Evolutionary conservation across 2,113 vertebrate genomes (phyloP).

Genomic region (Antechinus stuartii): DNA sequence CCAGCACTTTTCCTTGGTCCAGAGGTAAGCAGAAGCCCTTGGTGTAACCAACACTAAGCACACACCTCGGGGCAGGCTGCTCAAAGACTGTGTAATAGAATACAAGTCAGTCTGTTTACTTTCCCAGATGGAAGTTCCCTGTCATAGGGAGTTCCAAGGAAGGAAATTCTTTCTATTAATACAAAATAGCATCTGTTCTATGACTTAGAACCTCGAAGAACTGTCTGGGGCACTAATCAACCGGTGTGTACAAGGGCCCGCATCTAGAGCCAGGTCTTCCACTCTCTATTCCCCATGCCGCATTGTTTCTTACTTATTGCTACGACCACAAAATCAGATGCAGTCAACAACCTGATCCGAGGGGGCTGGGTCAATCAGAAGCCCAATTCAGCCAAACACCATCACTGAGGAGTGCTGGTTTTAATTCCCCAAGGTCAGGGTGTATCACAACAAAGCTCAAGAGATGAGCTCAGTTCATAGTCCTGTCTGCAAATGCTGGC

Average conservation of each 20-base stretch:
- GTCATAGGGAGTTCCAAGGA: background rate
- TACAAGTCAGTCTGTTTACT: constrained; percentile 1
- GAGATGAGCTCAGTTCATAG: constrained; percentile 9
- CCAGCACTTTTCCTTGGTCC: constrained; percentile 27
- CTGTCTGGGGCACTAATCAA: background rate
- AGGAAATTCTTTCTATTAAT: background rate
- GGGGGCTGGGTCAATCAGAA: background rate
- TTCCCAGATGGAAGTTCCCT: background rate
- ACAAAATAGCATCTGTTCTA: background rate
- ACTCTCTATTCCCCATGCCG: background rate
- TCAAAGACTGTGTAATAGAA: background rate
- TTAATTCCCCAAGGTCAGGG: background rate
- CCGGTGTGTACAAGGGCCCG: background rate
- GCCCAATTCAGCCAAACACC: background rate
- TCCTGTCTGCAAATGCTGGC: background rate
- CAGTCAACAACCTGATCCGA: background rate
- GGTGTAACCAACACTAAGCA: constrained; percentile 9
- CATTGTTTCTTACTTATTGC: background rate
- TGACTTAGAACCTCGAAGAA: background rate
- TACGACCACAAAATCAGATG: background rate
- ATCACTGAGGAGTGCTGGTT: background rate
- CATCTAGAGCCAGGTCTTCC: background rate
- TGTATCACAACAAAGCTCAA: background rate
- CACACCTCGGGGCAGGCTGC: constrained; percentile 15
- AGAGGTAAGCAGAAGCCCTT: constrained; percentile 55